phyloP scores from a whole-genome alignment of 1,140 invertebrate genomes.

The Calephelis nemesis region DNA sequence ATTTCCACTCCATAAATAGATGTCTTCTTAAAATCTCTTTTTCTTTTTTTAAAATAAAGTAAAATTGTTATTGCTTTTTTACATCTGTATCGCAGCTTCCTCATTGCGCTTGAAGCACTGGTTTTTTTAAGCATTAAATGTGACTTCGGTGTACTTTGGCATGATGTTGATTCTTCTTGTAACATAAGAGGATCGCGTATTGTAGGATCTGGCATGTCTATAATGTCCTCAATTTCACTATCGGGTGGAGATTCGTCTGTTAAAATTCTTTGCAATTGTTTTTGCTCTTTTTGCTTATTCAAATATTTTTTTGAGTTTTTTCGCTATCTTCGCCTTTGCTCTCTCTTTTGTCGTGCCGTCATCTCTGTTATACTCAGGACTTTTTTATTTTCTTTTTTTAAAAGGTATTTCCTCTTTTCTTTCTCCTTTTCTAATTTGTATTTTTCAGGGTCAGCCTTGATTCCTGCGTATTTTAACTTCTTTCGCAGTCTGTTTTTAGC shows the following conservation, averaged over 20 bases:
- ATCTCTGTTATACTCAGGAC: no score
- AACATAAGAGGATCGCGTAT: neutral
- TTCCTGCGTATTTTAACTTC: neutral
- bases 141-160: slow-evolving; percentile 1
- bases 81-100: neutral
- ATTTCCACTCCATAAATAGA: no score
- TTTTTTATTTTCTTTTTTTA: no score
- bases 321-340: no score
- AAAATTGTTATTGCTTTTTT: no score
- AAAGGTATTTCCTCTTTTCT: slow-evolving; percentile 8
- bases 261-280: neutral
- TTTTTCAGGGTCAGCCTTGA: slow-evolving; percentile 9
- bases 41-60: no score
- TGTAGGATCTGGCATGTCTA: neutral
- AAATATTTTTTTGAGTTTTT: no score
- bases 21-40: no score
- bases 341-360: no score
- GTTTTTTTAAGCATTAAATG: neutral
- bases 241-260: neutral
- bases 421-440: slow-evolving; percentile 1
- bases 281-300: neutral
- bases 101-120: neutral
- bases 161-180: neutral
- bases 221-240: neutral
- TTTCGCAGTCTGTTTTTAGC: slow-evolving; percentile 3